phyloP scores from a whole-genome alignment of 2,113 vertebrate genomes.

The Psilopsiagon aymara region DNA sequence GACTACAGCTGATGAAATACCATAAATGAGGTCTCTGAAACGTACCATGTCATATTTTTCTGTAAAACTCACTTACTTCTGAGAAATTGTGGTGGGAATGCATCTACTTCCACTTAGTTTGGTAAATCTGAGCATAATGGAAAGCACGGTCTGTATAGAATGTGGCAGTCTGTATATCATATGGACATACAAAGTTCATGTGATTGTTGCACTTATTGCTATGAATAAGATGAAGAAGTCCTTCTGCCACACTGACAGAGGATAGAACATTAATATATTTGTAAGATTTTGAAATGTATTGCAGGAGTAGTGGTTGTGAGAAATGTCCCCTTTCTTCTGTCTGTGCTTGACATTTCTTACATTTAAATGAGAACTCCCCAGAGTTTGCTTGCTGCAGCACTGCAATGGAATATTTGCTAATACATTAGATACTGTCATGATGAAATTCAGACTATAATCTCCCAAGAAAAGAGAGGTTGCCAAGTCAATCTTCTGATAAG shows the following conservation, averaged over 20 bases:
- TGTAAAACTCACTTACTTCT: neutral
- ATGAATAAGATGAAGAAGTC: neutral
- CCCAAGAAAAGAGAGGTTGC: neutral
- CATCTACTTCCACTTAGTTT: neutral
- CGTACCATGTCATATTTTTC: neutral
- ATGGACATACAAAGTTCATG: neutral
- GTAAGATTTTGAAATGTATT: neutral
- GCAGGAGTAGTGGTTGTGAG: neutral
- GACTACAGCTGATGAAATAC: neutral
- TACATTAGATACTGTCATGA: neutral
- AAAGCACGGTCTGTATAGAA: neutral
- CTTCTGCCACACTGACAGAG: neutral
- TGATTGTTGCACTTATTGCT: neutral
- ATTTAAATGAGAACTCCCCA: neutral
- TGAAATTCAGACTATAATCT: constrained; percentile 11
- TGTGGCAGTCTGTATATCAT: neutral
- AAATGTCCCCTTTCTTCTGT: neutral
- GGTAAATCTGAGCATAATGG: neutral
- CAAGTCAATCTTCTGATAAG: constrained; percentile 29
- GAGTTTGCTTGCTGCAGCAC: neutral
- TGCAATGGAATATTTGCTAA: neutral
- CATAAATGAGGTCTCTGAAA: neutral
- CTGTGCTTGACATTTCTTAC: neutral
- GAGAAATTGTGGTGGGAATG: neutral
- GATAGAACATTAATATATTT: neutral